A percentile compares a stretch with the other conserved stretches of the same genome.
Evolutionary conservation across 1,140 invertebrate genomes (phyloP).

Genomic region (Drosophila teissieri): DNA sequence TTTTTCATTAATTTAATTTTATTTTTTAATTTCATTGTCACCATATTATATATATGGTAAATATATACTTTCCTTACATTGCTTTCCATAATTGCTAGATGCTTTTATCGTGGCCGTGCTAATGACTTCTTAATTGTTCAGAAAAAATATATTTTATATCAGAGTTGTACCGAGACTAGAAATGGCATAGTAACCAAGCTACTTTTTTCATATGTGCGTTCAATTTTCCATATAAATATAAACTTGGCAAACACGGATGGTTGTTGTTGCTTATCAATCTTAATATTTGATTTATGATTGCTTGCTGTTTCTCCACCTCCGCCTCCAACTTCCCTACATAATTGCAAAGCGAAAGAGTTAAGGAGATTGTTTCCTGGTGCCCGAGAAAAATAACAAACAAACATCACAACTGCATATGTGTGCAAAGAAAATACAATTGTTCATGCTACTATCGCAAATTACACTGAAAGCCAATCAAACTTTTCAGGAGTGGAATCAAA

Average conservation of each 20-base stretch:
- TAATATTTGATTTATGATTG: slow-evolving; percentile 44
- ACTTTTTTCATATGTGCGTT: not conserved
- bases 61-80: not conserved
- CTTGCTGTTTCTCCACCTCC: slow-evolving; percentile 17
- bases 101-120: slow-evolving; percentile 17
- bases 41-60: not conserved
- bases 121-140: not conserved
- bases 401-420: slow-evolving; percentile 25
- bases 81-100: not conserved
- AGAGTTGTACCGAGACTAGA: not conserved
- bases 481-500: too few species aligned
- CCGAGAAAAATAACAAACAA: slow-evolving; percentile 43
- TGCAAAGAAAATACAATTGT: slow-evolving; percentile 37
- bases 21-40: not conserved
- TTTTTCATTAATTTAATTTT: too few species aligned
- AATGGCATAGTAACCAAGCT: not conserved
- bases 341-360: slow-evolving; percentile 50
- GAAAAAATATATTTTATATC: too few species aligned
- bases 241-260: not conserved
- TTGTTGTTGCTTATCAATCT: slow-evolving; percentile 34
- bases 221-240: slow-evolving; percentile 3
- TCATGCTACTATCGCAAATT: slow-evolving; percentile 9
- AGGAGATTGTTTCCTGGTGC: slow-evolving; percentile 36
- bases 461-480: not conserved
- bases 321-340: slow-evolving; percentile 21